Base-by-base conservation (phyloP, 2,113 vertebrate genomes). In the Callionymus lyra region DNA sequence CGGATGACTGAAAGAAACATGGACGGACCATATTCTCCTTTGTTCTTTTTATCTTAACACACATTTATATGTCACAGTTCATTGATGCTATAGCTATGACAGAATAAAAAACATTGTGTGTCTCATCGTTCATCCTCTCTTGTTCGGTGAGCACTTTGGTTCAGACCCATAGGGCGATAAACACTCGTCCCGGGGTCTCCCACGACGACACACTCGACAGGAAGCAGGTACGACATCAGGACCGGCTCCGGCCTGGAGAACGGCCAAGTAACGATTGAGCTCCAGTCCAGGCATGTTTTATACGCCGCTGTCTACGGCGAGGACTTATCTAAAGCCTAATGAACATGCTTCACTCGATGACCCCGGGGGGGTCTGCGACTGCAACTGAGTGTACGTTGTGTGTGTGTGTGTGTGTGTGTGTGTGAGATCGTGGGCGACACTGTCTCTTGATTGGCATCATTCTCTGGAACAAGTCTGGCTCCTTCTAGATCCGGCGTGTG, bases 271-370 rank as follows among this genome's bases (percentile, higher is more conserved):
- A 71, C 67, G 61, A 65, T 64, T 65, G 37, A 53, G 16, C 15
- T 16, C 45, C 4, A 12, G 33, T 54, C 33, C 9, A 19, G 44
- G n/a, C 59, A 38, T 67, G 50, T 55, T 47, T 68, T 47, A 41
- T 72, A 42, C 42, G 47, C 47, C 18, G 35, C 51, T 52, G 58
- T 50, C 50, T 58, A 53, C 57, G 48, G 18, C 13, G 48, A 35
- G 55, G 72, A 64, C 59, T 66, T 71, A 73, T 56, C 57, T 49
- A 49, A 60, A 47, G 60, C 66, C 65, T 68, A 71, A 65, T 64
- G 59, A 75, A 72, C 67, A 68, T 53, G 59, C 55, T 38, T 36
- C 55, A 59, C 61, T 64, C 60, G 59, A 31, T 70, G 60, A 73
- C 69, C 56, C 12, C 15, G 19, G 52, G 62, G 58, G 61, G 52